Evolutionary conservation across 2,797 vertebrate species (phyloP), one percentile per base, ranked within the genome.

Genomic region (Novumbra hubbsi): DNA sequence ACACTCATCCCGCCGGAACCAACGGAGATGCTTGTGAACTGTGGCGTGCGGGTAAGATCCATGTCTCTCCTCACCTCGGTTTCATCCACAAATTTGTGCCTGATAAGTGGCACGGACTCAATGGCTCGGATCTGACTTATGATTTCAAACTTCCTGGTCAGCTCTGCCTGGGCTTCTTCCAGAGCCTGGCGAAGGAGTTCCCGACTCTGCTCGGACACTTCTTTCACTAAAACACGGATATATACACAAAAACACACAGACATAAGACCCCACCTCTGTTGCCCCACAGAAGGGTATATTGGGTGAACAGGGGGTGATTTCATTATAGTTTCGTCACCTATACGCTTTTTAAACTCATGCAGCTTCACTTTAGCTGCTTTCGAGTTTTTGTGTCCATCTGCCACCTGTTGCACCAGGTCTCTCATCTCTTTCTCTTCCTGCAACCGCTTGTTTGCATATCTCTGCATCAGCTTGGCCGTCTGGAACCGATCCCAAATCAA

Each of bases 361-460:
- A 97, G 81, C 83, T 92, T 96, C 64, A 81, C 77, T 91, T 93
- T 95, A 0, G 91, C 96, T 68, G 78, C 80, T 85, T 93, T 96
- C 62, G 92, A 86, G 68, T 95, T 97, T 87, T 94, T 95, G 85
- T 95, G 95, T 17, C 90, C 92, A 68, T 96, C 94, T n/a, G 82
- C 60, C 66, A 97, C 93, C 79, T 95, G 94, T 72, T 94, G 92
- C 79, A 96, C 95, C 83, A 95, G 84, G 74, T 95, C 91, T 86
- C 88, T 95, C 85, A 92, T 86, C 81, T 91, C 90, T 76, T 90
- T 92, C 73, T 95, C 90, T 80, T 97, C 95, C 69, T 89, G 86
- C 32, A 96, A 78, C 21, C 87, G 90, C 81, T 91, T 92, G 86
- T 95, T 82, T 0, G 91, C 92, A 41, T 92, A 92, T 60, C 76